Conservation (phyloP, 2,113 vertebrate species). For the Stercorarius parasiticus region DNA sequence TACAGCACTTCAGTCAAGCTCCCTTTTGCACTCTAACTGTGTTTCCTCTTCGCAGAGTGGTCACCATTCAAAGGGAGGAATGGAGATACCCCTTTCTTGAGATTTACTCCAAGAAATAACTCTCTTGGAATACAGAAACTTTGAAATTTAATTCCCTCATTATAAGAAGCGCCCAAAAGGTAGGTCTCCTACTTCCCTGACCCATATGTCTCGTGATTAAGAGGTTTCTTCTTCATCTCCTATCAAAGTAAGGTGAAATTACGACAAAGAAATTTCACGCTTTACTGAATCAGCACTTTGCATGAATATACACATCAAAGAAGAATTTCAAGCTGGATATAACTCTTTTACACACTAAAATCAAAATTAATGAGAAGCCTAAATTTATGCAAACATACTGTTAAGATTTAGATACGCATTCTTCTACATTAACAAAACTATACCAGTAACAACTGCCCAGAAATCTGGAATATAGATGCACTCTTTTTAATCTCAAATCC, state of each 20-base stretch:
- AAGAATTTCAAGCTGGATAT: background rate
- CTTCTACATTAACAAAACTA: background rate
- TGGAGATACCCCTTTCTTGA: accelerated
- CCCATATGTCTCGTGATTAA: background rate
- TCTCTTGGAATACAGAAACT: background rate
- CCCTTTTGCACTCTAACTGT: background rate
- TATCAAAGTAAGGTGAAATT: background rate
- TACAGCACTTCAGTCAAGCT: background rate
- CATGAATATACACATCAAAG: background rate
- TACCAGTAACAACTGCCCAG: background rate
- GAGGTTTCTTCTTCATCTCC: background rate
- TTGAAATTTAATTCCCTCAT: background rate
- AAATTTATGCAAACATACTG: background rate
- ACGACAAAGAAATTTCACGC: background rate
- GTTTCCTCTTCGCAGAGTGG: background rate
- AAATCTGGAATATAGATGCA: background rate
- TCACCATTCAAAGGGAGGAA: background rate
- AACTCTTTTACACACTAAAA: background rate
- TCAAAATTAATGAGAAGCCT: background rate
- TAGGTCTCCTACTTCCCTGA: background rate
- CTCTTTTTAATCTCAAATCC: background rate
- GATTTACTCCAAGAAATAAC: background rate
- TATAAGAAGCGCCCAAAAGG: background rate
- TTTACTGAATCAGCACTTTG: background rate
- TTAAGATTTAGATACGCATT: background rate